Percentiles rank a stretch among this genome's conserved stretches.
Conservation (phyloP, 2,888 invertebrate species). For the Cataglyphis albicans region DNA sequence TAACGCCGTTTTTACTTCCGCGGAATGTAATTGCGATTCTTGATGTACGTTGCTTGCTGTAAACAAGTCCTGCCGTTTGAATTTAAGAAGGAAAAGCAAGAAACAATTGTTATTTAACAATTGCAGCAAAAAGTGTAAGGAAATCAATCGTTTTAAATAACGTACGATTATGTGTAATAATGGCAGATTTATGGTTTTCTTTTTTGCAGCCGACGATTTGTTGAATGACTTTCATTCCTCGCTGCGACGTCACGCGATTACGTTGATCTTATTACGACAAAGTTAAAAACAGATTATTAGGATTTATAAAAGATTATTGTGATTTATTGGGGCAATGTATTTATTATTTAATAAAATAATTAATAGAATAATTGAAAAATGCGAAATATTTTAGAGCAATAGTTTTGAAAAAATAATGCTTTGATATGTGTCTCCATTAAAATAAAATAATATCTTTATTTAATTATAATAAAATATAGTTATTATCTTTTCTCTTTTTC, state of each 20-base stretch:
- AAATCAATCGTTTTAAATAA: conserved; percentile 34
- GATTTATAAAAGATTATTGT: not conserved
- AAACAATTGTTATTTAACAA: conserved; percentile 12
- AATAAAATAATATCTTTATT: not conserved
- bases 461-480: not conserved
- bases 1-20: conserved; percentile 33
- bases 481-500: not conserved
- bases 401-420: not conserved
- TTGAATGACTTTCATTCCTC: conserved; percentile 33
- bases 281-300: not conserved
- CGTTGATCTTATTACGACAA: not conserved
- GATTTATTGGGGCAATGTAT: not conserved
- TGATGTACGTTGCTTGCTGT: not conserved
- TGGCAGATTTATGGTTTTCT: conserved; percentile 21
- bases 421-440: not conserved
- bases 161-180: conserved; percentile 13
- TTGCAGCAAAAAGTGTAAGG: not conserved
- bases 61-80: conserved; percentile 6
- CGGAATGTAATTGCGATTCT: conserved; percentile 17
- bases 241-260: conserved; percentile 15
- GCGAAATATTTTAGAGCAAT: not conserved
- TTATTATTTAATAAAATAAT: not conserved
- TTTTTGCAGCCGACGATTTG: conserved; percentile 1
- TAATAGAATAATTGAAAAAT: not conserved
- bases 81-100: not conserved